Conservation (phyloP, 2,113 vertebrate species). For the Dinomys branickii region DNA sequence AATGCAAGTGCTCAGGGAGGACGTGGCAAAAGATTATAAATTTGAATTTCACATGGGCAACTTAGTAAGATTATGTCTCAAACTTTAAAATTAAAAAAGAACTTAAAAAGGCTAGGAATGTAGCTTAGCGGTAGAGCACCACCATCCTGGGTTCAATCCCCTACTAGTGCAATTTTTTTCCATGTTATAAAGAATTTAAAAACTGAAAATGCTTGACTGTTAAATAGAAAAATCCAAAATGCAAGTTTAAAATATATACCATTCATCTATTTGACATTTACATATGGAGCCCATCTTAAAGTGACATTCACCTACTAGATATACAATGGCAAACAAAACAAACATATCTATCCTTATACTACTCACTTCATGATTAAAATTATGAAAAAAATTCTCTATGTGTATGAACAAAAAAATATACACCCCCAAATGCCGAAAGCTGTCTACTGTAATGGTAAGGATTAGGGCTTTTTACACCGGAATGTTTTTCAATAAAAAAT, state of each 20-base stretch:
- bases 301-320: background rate
- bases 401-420: background rate
- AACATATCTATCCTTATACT: background rate
- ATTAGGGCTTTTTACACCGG: background rate
- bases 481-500: slow-evolving; percentile 45
- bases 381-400: background rate
- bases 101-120: background rate
- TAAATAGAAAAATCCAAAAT: slow-evolving; percentile 39
- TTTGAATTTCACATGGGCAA: background rate
- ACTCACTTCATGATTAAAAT: slow-evolving; percentile 13
- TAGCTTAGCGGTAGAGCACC: background rate
- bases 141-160: background rate
- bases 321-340: slow-evolving; percentile 43
- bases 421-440: background rate
- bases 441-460: background rate
- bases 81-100: background rate
- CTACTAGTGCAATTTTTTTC: background rate
- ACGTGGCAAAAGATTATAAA: background rate
- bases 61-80: background rate
- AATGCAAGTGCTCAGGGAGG: background rate
- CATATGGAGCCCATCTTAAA: background rate
- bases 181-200: slow-evolving; percentile 34
- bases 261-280: slow-evolving; percentile 25
- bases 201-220: background rate
- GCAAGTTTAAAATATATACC: background rate